Percentiles rank a stretch among this genome's conserved stretches.
Evolutionary conservation across 2,113 vertebrate genomes (phyloP).

Genomic region (Gobius niger): DNA sequence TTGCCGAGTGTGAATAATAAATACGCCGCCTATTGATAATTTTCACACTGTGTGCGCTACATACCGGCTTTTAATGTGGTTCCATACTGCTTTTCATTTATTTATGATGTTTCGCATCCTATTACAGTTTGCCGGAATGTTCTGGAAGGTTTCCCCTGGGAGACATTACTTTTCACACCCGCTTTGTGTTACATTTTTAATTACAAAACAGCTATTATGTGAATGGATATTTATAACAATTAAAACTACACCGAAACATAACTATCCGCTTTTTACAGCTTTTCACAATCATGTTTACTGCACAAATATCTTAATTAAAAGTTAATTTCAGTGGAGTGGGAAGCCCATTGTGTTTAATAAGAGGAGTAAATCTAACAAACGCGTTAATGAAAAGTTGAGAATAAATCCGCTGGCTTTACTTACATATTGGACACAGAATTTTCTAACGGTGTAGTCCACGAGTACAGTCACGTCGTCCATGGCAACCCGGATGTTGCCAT

Average conservation of each 20-base stretch:
- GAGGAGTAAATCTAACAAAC: background rate
- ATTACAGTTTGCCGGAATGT: conserved; percentile 36
- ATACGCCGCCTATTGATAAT: conserved; percentile 26
- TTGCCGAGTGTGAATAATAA: conserved; percentile 33
- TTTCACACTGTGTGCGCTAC: conserved; percentile 10
- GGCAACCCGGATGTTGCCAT: conserved; percentile 84
- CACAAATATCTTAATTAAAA: conserved; percentile 18
- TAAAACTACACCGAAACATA: conserved; percentile 20
- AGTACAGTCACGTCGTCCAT: conserved; percentile 90
- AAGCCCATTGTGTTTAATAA: conserved; percentile 3
- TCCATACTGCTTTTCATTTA: conserved; percentile 35
- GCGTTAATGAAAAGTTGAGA: too few species aligned
- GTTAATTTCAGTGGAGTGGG: conserved; percentile 10
- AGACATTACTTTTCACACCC: conserved; percentile 38
- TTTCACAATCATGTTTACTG: conserved; percentile 26
- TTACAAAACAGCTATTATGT: conserved; percentile 37
- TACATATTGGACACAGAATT: conserved; percentile 93
- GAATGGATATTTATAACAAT: conserved; percentile 42
- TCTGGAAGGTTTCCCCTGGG: conserved; percentile 28
- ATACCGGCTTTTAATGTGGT: conserved; percentile 30
- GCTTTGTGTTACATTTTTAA: conserved; percentile 58
- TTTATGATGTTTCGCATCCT: conserved; percentile 37
- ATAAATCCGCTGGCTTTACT: conserved; percentile 50
- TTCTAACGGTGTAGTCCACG: conserved; percentile 94
- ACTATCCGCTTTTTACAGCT: conserved; percentile 14